Base-by-base conservation (phyloP, 1,140 invertebrate genomes). In the Linepithema humile region DNA sequence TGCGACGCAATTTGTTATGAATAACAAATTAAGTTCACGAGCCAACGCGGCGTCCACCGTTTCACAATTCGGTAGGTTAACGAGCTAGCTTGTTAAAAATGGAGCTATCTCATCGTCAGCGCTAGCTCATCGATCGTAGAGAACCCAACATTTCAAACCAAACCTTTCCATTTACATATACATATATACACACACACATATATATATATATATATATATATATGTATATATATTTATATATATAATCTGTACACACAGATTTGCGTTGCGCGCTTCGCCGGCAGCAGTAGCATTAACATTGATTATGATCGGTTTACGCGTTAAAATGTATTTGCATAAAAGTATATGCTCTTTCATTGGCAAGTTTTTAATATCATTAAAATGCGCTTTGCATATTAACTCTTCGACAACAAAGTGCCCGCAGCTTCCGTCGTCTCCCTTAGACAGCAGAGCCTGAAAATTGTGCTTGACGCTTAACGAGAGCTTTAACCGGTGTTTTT, bases 381-480 rank as follows among this genome's bases (percentile, higher is more conserved):
- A 80, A 80, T 80, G 75, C 64, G 75, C 75, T 80, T 80, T 80
- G 75, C 75, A 80, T 80, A 80, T 80, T 80, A 80, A 80, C 64
- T 80, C 75, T 80, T 80, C 75, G 64, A 80, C 75, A 80, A 69
- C 62, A 80, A 80, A 70, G 75, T 80, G 65, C 75, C 48, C 75
- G 75, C 74, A 65, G 75, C 65, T 55, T 17, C 48, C 45, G 45
- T 55, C 75, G 73, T 65, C 35, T 55, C 32, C 23, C 17, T 53
- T 17, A 35, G 32, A 57, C 60, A 65, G 48, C 64, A 10, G 75
- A 43, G 75, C n/a, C 64, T 55, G 75, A 80, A 80, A 80, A 80
- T 80, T 70, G 35, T 48, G 64, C 64, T 80, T 80, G 75, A 40
- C 48, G 75, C 64, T 80, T 80, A 80, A 67, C 50, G 64, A 70